Conservation (phyloP, 2,888 invertebrate genomes). For the Epinotia nisella region DNA sequence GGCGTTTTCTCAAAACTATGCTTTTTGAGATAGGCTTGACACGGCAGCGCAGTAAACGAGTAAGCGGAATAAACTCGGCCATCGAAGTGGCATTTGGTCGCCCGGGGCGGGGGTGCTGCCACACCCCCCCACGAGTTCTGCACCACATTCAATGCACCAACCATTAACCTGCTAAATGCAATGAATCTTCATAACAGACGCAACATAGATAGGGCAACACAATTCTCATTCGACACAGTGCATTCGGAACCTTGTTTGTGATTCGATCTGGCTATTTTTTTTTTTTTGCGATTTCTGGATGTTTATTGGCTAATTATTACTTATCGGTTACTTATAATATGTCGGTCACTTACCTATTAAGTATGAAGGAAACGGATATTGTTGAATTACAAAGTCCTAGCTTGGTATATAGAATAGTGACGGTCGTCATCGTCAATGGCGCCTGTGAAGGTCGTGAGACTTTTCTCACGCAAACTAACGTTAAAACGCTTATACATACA, state of each 20-base stretch:
- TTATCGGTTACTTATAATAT: not conserved
- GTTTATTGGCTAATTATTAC: not conserved
- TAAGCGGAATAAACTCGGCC: too few relatives aligned
- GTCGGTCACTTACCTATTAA: too few relatives aligned
- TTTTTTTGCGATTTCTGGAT: not conserved
- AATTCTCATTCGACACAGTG: not conserved
- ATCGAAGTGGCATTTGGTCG: too few relatives aligned
- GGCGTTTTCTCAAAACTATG: too few relatives aligned
- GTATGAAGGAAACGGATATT: not conserved
- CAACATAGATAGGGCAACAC: not conserved
- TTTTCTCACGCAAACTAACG: slow-evolving; percentile 66
- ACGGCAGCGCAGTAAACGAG: too few relatives aligned
- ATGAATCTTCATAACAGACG: not conserved
- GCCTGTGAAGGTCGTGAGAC: slow-evolving; percentile 65
- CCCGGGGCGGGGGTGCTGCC: not conserved
- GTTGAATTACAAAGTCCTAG: not conserved
- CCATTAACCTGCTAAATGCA: not conserved
- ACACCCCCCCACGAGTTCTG: not conserved
- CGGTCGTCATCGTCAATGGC: slow-evolving; percentile 27
- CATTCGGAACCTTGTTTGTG: not conserved
- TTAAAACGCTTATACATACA: not conserved
- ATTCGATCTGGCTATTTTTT: not conserved
- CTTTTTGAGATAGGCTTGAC: too few relatives aligned
- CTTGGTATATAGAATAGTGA: not conserved
- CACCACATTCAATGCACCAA: slow-evolving; percentile 22